These are phyloP conservation scores for Neomorphus geoffroyi DNA, from an alignment of 2,797 vertebrate genomes.

Conservation along the genomic window DNA sequence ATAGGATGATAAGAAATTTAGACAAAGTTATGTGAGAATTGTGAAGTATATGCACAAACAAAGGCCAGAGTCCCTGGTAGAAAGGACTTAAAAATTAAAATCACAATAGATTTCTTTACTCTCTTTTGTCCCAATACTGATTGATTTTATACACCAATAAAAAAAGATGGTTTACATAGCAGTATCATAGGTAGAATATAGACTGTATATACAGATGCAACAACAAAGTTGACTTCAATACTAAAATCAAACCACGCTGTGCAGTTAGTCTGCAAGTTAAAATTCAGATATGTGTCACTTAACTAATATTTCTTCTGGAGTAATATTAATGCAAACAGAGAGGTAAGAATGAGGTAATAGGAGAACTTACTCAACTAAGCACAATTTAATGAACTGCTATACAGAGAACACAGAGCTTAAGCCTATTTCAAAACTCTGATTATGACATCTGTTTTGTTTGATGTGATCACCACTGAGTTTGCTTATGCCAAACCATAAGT, in stretches of 20 bases:
- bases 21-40: neutral
- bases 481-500: neutral
- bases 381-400: neutral
- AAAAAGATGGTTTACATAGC: neutral
- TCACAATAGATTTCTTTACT: neutral
- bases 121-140: neutral
- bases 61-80: neutral
- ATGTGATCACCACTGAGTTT: fast-evolving
- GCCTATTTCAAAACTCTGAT: neutral
- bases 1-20: neutral
- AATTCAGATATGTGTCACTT: neutral
- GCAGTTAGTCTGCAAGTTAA: neutral
- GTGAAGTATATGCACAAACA: neutral
- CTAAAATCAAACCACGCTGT: neutral
- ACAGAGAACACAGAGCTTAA: neutral
- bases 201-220: neutral
- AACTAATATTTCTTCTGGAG: neutral
- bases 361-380: neutral
- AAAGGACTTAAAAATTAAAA: neutral
- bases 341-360: neutral
- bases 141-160: neutral
- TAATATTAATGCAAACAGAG: neutral
- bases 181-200: neutral
- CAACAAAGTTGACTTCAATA: neutral
- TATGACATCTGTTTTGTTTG: neutral